Conservation (phyloP, 2,797 vertebrate genomes). For the Coccyzus lansbergi region DNA sequence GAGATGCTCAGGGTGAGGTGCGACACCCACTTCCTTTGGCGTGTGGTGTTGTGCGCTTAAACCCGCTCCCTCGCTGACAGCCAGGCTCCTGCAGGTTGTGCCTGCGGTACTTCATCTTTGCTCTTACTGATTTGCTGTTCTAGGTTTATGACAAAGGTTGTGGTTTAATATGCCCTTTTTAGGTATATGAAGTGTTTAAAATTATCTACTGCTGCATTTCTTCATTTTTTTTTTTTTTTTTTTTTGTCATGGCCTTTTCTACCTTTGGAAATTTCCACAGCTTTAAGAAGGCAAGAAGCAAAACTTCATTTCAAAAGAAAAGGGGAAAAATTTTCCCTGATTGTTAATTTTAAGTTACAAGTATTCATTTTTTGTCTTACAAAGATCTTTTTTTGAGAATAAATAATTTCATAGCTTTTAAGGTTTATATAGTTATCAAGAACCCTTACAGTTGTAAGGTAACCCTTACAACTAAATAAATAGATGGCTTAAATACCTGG, state of each 20-base stretch:
- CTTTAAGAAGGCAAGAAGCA: slow-evolving; percentile 6
- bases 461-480: background rate
- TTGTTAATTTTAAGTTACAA: background rate
- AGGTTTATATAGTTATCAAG: background rate
- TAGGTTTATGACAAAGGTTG: slow-evolving; percentile 78
- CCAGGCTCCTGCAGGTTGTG: slow-evolving; percentile 56
- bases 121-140: slow-evolving; percentile 69
- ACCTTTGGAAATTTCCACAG: slow-evolving; percentile 14
- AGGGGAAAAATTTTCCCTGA: background rate
- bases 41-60: slow-evolving; percentile 57
- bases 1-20: slow-evolving; percentile 68
- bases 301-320: background rate
- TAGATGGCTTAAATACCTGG: background rate
- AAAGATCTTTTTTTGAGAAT: background rate
- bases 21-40: slow-evolving; percentile 87
- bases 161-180: slow-evolving; percentile 77
- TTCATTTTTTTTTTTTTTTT: background rate
- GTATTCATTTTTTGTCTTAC: background rate
- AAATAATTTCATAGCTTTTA: background rate
- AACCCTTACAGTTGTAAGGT: no score
- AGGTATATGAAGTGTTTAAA: slow-evolving; percentile 63
- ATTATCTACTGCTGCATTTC: slow-evolving; percentile 43
- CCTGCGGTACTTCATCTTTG: slow-evolving; percentile 56
- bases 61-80: slow-evolving; percentile 54
- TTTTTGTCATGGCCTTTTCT: slow-evolving; percentile 1